Evolutionary conservation across 2,797 vertebrate species (phyloP).

Genomic region (Hyperoplus immaculatus): DNA sequence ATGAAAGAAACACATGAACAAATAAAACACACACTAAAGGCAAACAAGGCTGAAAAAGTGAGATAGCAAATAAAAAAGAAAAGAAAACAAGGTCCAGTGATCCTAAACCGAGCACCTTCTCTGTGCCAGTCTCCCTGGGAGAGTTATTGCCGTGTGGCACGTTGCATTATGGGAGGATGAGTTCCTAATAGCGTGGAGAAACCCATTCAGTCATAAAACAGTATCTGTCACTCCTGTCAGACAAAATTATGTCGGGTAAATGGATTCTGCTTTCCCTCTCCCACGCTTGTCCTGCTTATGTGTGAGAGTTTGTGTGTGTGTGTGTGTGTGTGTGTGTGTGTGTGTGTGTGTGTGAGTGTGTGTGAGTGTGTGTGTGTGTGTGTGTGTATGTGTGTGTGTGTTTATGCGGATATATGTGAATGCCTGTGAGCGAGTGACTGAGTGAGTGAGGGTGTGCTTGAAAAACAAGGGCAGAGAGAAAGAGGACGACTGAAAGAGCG

Average conservation of each 20-base stretch:
- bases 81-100: slow-evolving; percentile 38
- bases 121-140: slow-evolving; percentile 53
- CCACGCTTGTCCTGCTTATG: slow-evolving; percentile 25
- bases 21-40: neutral
- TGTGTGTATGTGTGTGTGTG: slow-evolving; percentile 6
- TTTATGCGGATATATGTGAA: neutral
- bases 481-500: slow-evolving; percentile 38
- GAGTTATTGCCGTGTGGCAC: slow-evolving; percentile 62
- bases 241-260: slow-evolving; percentile 76
- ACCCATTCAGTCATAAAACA: slow-evolving; percentile 83
- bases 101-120: slow-evolving; percentile 55
- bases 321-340: slow-evolving; percentile 18
- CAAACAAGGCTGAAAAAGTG: slow-evolving; percentile 6
- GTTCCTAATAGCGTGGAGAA: slow-evolving; percentile 77
- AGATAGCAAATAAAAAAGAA: slow-evolving; percentile 32
- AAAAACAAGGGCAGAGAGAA: slow-evolving; percentile 55
- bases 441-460: neutral
- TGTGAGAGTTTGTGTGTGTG: slow-evolving; percentile 16
- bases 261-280: slow-evolving; percentile 63
- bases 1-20: neutral
- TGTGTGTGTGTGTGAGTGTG: slow-evolving; percentile 1
- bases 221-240: slow-evolving; percentile 82
- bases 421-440: neutral
- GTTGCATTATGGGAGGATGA: slow-evolving; percentile 82
- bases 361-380: slow-evolving; percentile 5